Base-by-base conservation (phyloP, 2,797 vertebrate species). In the Kryptolebias ocellatus region DNA sequence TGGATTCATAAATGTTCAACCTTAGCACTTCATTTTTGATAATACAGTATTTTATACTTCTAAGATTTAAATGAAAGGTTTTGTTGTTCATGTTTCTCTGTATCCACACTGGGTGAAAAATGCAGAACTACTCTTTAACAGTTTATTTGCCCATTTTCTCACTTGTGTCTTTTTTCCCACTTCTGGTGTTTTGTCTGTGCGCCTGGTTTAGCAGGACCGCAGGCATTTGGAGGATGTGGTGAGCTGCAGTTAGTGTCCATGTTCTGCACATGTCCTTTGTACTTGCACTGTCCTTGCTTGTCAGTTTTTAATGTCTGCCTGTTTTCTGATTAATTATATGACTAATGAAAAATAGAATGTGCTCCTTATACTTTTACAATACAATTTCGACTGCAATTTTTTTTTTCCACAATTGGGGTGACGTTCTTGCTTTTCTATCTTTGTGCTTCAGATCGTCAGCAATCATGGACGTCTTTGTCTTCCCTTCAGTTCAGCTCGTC, bases 381-480 rank as follows among this genome's bases (percentile, higher is more conserved):
- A n/a, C 3, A 1, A 39, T 59, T 60, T 61, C 24, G 20, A 9
- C 20, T 37, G 2, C 4, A 1, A 45, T 64, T 59, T 60, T 34
- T 55, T n/a, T 24, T 24, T 24, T 54, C 11, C 56, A 4, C 42
- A n/a, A 17, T 11, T 60, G 5, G 45, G 7, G 20, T 61, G 14
- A n/a, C 39, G 1, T 70, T 51, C 72, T n/a, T 77, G 53, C 67
- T 16, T 24, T 60, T 4, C 61, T 34, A 47, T 65, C 12, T 1
- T 67, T 79, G 59, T 57, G 34, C 61, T 53, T 63, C 83, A 94
- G 93, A 93, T 68, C 74, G 68, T 56, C 90, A 93, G 72, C 92
- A 90, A 72, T 94, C 95, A 70, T 94, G 91, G 93, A 90, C 93
- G 28, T 95, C 95, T 62, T 79, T 94, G 77, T 91, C 93, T 16